Conservation (phyloP, 2,797 vertebrate species). For the Ctenopoma kingsleyae region DNA sequence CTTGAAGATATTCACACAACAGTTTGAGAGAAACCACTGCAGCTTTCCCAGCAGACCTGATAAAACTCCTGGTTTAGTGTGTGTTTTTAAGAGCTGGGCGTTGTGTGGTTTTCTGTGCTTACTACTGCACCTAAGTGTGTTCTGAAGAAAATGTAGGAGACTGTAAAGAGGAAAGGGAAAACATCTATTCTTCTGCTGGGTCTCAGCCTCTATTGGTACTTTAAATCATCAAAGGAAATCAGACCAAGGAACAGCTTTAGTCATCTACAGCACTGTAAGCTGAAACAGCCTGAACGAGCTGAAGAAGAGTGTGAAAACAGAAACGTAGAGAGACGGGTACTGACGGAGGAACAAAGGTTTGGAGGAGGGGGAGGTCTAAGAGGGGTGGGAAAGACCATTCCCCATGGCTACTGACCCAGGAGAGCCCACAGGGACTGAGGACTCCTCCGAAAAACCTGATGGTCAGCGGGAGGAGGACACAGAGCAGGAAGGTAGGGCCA, state of each 20-base stretch:
- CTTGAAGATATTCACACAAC: slow-evolving; percentile 71
- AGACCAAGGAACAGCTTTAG: slow-evolving; percentile 25
- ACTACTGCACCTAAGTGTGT: slow-evolving; percentile 22
- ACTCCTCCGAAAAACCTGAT: slow-evolving; percentile 92
- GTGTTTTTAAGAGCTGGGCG: slow-evolving; percentile 36
- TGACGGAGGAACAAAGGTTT: slow-evolving; percentile 79
- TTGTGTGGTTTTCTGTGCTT: slow-evolving; percentile 38
- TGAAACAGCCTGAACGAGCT: slow-evolving; percentile 29
- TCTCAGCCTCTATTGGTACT: slow-evolving; percentile 27
- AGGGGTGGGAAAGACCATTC: slow-evolving; percentile 69
- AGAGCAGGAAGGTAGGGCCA: slow-evolving; percentile 64
- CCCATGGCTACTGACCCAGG: slow-evolving; percentile 94
- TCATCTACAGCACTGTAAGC: slow-evolving; percentile 50
- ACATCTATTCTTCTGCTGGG: slow-evolving; percentile 41
- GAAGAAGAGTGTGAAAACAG: slow-evolving; percentile 68
- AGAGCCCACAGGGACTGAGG: slow-evolving; percentile 91
- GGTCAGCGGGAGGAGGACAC: slow-evolving; percentile 83
- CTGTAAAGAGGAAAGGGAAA: slow-evolving; percentile 57
- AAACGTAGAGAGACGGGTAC: slow-evolving; percentile 85
- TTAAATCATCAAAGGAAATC: slow-evolving; percentile 38
- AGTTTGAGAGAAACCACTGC: slow-evolving; percentile 49
- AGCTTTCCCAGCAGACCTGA: slow-evolving; percentile 37
- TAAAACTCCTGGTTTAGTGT: slow-evolving; percentile 32
- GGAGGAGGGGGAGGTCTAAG: slow-evolving; percentile 77
- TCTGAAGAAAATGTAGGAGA: slow-evolving; percentile 59